A percentile compares a stretch with the other conserved stretches of the same genome.
Evolutionary conservation across 2,888 invertebrate genomes (phyloP).

Genomic region (Aleiodes leptofemur): DNA sequence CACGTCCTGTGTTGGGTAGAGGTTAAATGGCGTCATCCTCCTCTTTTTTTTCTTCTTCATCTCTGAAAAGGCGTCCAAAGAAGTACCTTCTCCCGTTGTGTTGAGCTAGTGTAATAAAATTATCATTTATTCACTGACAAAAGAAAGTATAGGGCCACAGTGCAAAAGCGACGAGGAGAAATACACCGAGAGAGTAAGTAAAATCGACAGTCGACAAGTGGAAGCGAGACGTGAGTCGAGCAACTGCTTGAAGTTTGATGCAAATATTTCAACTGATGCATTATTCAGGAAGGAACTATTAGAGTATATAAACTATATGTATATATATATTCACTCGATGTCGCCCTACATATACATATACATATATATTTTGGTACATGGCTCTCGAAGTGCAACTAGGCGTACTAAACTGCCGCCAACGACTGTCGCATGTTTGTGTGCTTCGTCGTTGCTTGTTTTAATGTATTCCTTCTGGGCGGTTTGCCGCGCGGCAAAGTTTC

Average conservation of each 20-base stretch:
- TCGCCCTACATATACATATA: conserved; percentile 49
- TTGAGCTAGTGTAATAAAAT: conserved; percentile 66
- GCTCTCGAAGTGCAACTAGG: conserved; percentile 62
- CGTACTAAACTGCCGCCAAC: conserved; percentile 62
- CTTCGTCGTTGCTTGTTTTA: conserved; percentile 61
- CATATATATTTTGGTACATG: conserved; percentile 52
- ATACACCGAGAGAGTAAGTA: conserved; percentile 45
- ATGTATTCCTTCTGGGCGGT: conserved; percentile 66
- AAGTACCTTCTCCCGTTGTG: conserved; percentile 57
- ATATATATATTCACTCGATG: conserved; percentile 50
- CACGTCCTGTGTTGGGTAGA: conserved; percentile 55
- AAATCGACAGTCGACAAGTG: conserved; percentile 46
- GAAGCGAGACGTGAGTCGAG: conserved; percentile 55
- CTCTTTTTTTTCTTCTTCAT: conserved; percentile 49
- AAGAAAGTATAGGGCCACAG: conserved; percentile 41
- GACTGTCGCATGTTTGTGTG: conserved; percentile 62
- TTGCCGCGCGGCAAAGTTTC: conserved; percentile 55
- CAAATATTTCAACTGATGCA: conserved; percentile 69
- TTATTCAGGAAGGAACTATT: conserved; percentile 71
- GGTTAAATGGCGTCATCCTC: conserved; percentile 58
- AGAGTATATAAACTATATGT: conserved; percentile 61
- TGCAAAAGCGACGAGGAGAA: conserved; percentile 52
- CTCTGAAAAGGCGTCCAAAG: conserved; percentile 54
- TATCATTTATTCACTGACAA: conserved; percentile 65
- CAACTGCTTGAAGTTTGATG: conserved; percentile 70